Base-by-base conservation (phyloP, 2,113 vertebrate species). In the Oriolus oriolus region DNA sequence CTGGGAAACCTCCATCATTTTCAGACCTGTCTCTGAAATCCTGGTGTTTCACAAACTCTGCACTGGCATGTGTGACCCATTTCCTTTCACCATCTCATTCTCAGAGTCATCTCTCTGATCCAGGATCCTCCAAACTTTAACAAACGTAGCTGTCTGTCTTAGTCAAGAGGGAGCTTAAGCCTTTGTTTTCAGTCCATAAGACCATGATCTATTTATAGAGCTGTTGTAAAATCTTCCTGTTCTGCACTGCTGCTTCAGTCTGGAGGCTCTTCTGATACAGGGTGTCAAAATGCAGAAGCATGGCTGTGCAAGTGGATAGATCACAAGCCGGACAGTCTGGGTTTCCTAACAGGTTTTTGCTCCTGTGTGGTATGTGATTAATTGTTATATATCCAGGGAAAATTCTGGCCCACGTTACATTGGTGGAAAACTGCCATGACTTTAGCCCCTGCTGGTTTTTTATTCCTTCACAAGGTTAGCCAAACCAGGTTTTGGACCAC, bases 1-100 rank as follows among this genome's bases (percentile, higher is more conserved):
- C 31, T 31, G 44, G 17, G 31, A 81, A 37, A 42, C 10, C 23
- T 49, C 44, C 22, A 21, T 15, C 1, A 3, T 80, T 79, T 91
- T 83, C 57, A 64, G 27, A 39, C 65, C 33, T 54, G 11, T 73
- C 7, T 83, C 54, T 88, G 75, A 84, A 89, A 45, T 30, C 3
- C 23, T 35, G 10, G 8, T 65, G n/a, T 64, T 76, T 17, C 15
- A 61, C 10, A 64, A 52, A 39, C 10, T 26, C 31, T 5, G 2
- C 17, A 13, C 2, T 5, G 7, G 30, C 1, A 0, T 4, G 1
- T 56, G 41, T 7, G 3, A 56, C 35, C 33, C n/a, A 8, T 74
- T 83, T 77, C 28, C 27, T 70, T 88, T 57, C 13, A 30, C 8
- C 5, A 2, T 71, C 41, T 61, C 54, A 22, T 41, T 61, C 5